Evolutionary conservation across 2,888 invertebrate genomes (phyloP).

Genomic region (Fragum fragum): DNA sequence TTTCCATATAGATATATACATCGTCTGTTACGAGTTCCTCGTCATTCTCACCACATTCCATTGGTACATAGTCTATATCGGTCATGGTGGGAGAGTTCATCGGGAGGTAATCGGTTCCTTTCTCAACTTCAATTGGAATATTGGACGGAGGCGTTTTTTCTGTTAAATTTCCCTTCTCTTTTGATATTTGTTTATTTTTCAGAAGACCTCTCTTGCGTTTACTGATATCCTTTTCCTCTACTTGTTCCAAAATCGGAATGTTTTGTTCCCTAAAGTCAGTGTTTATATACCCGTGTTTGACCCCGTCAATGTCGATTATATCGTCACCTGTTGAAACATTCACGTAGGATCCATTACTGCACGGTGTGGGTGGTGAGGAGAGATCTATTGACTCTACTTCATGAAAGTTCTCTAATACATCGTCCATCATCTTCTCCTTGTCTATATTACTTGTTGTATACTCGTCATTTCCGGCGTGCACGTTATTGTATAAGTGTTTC

Average conservation of each 20-base stretch:
- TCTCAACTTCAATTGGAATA: not conserved
- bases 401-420: not conserved
- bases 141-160: no score
- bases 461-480: not conserved
- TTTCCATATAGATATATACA: conserved; percentile 23
- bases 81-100: not conserved
- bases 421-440: not conserved
- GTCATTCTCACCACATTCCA: not conserved
- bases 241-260: not conserved
- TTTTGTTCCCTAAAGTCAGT: not conserved
- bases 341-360: not conserved
- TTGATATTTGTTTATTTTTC: not conserved
- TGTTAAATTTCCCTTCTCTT: not conserved
- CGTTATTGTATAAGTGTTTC: not conserved
- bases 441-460: not conserved
- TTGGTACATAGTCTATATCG: not conserved
- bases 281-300: conserved; percentile 8
- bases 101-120: not conserved
- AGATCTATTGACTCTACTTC: conserved; percentile 14
- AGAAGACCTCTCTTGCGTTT: not conserved
- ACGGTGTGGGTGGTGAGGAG: conserved; percentile 6
- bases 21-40: not conserved
- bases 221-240: not conserved
- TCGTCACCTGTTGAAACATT: not conserved
- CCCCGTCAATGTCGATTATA: not conserved